Conservation (phyloP, 1,140 invertebrate genomes). For the Drosophila tropicalis region DNA sequence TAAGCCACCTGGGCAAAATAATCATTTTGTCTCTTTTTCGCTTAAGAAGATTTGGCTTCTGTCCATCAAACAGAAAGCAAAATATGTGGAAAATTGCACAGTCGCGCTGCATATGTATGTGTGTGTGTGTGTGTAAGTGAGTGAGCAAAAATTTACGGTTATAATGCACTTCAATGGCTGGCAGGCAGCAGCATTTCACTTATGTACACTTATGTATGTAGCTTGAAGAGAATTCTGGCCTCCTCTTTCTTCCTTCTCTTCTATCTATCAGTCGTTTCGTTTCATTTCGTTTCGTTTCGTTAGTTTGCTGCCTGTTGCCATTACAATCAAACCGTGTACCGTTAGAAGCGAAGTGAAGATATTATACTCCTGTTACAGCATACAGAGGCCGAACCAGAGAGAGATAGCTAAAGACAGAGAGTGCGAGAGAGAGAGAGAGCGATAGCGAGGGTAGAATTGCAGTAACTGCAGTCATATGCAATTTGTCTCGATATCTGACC, state of each 20-base stretch:
- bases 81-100: conserved; percentile 19
- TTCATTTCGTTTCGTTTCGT: conserved; percentile 12
- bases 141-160: conserved; percentile 25
- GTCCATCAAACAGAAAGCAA: conserved; percentile 20
- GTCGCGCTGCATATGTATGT: neutral
- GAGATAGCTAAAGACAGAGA: neutral
- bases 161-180: conserved; percentile 24
- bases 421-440: neutral
- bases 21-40: neutral
- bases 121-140: conserved; percentile 16
- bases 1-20: conserved; percentile 45
- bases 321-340: conserved; percentile 22
- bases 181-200: conserved; percentile 30
- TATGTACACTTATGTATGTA: no score
- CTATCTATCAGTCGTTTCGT: conserved; percentile 9
- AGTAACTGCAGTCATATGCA: conserved; percentile 11
- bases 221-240: conserved; percentile 8
- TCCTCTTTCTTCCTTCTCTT: neutral
- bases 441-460: neutral
- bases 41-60: neutral
- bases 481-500: conserved; percentile 14
- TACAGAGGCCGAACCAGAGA: conserved; percentile 4
- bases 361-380: conserved; percentile 38
- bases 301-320: neutral
- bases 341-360: conserved; percentile 26